Conservation (phyloP, 2,113 vertebrate species). For the Meriones unguiculatus region DNA sequence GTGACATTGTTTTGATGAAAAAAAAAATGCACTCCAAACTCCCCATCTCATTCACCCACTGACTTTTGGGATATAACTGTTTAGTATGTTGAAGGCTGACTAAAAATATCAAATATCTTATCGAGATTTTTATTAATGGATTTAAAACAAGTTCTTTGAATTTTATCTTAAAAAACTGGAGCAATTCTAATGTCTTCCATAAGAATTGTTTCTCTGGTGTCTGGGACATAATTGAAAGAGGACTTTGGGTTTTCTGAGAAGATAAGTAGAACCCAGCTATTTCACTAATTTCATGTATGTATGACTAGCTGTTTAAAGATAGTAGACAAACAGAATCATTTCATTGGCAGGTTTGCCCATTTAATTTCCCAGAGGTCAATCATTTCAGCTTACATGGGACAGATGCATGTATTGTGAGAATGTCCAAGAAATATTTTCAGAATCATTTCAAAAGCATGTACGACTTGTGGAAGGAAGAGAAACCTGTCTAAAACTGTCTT, state of each 20-base stretch:
- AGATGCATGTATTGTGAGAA: constrained; percentile 44
- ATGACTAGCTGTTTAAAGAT: constrained; percentile 63
- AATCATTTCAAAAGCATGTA: neutral
- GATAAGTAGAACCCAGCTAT: constrained; percentile 30
- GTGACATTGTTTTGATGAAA: constrained; percentile 69
- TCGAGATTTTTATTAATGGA: constrained; percentile 69
- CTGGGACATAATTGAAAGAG: neutral
- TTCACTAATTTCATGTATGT: constrained; percentile 61
- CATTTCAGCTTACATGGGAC: constrained; percentile 65
- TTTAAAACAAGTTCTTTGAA: constrained; percentile 68
- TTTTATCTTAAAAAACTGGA: constrained; percentile 67
- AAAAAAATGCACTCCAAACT: constrained; percentile 72
- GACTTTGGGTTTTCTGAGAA: constrained; percentile 44
- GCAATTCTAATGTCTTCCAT: constrained; percentile 54
- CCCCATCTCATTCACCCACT: constrained; percentile 68
- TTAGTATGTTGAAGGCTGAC: constrained; percentile 61
- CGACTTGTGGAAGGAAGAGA: neutral
- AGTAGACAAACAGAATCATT: constrained; percentile 73
- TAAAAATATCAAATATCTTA: constrained; percentile 76
- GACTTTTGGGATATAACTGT: constrained; percentile 65
- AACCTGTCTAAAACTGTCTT: constrained; percentile 50
- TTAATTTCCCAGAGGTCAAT: constrained; percentile 52
- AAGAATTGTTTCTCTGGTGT: constrained; percentile 27
- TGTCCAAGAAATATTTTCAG: neutral
- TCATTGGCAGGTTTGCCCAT: constrained; percentile 48